Percentiles rank a stretch among this genome's conserved stretches.
phyloP scores from a whole-genome alignment of 2,113 vertebrate species.

The Orthonyx spaldingii region DNA sequence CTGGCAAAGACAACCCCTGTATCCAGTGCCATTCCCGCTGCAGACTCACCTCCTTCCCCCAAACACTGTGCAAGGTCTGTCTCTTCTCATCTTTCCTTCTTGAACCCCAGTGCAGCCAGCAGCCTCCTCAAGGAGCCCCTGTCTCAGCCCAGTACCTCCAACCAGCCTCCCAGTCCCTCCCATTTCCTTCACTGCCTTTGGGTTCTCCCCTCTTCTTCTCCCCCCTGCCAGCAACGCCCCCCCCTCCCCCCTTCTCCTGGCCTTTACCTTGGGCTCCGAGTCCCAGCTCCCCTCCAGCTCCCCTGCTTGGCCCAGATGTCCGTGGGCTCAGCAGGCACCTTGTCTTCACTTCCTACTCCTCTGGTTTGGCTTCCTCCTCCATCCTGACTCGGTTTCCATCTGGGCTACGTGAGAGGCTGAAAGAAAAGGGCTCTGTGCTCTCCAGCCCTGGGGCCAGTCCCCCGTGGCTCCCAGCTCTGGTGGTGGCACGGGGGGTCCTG shows the following conservation, averaged over 20 bases:
- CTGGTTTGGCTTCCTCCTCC: neutral
- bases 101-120: neutral
- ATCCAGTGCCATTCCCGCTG: rapidly evolving
- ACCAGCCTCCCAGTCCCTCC: neutral
- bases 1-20: neutral
- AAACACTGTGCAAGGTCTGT: neutral
- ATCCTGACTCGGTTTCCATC: neutral
- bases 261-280: neutral
- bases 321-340: neutral
- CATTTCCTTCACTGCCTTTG: neutral
- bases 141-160: neutral
- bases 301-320: neutral
- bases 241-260: neutral
- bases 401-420: rapidly evolving
- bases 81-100: neutral
- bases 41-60: neutral
- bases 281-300: neutral
- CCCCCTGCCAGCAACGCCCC: neutral
- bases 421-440: neutral
- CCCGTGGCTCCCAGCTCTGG: neutral
- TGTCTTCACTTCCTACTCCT: neutral
- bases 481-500: neutral
- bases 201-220: neutral
- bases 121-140: neutral
- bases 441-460: neutral